Conservation (phyloP, 2,888 invertebrate species). For the Aproaerema taeniolella region DNA sequence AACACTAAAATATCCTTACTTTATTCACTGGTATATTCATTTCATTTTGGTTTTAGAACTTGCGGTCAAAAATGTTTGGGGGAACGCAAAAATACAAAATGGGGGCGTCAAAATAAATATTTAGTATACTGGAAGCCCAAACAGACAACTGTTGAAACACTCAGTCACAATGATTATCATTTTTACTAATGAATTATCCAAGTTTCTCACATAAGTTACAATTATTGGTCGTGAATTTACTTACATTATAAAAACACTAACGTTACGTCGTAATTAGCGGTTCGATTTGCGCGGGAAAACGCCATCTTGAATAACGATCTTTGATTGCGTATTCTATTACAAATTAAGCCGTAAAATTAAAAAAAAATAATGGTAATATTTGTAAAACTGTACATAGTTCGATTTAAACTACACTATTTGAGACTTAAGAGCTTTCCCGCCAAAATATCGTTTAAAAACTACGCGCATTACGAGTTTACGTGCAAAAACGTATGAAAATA, state of each 20-base stretch:
- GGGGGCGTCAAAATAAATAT: slow-evolving; percentile 52
- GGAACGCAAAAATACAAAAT: slow-evolving; percentile 20
- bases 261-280: slow-evolving; percentile 50
- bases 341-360: not conserved
- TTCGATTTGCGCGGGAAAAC: slow-evolving; percentile 37
- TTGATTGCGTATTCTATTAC: not conserved
- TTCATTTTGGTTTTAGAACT: slow-evolving; percentile 10
- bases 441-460: slow-evolving; percentile 42
- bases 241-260: slow-evolving; percentile 61
- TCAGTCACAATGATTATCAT: slow-evolving; percentile 71
- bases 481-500: slow-evolving; percentile 78
- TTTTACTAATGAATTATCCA: slow-evolving; percentile 67
- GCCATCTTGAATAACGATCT: slow-evolving; percentile 24
- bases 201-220: slow-evolving; percentile 67
- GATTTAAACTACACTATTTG: not conserved
- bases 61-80: slow-evolving; percentile 17
- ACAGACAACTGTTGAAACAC: slow-evolving; percentile 70
- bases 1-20: slow-evolving; percentile 35
- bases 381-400: slow-evolving; percentile 2
- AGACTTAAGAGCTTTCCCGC: slow-evolving; percentile 30
- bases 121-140: slow-evolving; percentile 73
- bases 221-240: slow-evolving; percentile 74
- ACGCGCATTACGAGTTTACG: slow-evolving; percentile 53
- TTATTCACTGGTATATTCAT: slow-evolving; percentile 56
- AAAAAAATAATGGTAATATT: slow-evolving; percentile 2